A percentile compares a stretch with the other conserved stretches of the same genome.
Conservation (phyloP, 2,888 invertebrate genomes). For the Lasioglossum lativentre region DNA sequence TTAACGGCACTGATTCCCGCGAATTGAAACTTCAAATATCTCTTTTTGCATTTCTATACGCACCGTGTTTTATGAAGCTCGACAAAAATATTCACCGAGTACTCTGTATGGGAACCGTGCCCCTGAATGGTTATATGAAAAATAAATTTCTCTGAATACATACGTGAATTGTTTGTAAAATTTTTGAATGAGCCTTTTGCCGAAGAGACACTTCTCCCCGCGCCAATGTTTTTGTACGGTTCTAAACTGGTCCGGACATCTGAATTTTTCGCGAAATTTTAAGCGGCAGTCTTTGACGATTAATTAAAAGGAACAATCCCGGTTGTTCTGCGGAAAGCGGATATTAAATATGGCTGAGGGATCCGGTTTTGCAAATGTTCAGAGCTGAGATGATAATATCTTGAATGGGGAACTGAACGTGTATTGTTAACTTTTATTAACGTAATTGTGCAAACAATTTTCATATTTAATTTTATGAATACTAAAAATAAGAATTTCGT, state of each 20-base stretch:
- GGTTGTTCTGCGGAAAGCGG: not conserved
- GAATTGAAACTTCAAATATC: not conserved
- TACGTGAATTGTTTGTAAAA: not conserved
- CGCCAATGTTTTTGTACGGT: not conserved
- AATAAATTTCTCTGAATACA: not conserved
- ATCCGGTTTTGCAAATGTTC: not conserved
- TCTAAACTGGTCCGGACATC: not conserved
- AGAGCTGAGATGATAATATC: not conserved
- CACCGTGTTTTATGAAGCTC: not conserved
- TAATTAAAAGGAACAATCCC: not conserved
- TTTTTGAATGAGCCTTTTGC: not conserved
- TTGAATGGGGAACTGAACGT: not conserved
- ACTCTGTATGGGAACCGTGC: not conserved
- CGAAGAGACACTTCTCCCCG: not conserved
- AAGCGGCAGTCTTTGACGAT: not conserved
- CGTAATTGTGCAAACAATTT: too few relatives aligned
- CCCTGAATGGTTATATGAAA: not conserved
- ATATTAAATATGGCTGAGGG: not conserved
- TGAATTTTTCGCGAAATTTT: not conserved
- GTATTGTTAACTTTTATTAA: not conserved
- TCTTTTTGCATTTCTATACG: not conserved
- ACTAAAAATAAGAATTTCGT: too few relatives aligned
- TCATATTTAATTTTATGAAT: too few relatives aligned
- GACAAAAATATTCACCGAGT: not conserved
- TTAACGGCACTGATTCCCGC: not conserved